Base-by-base conservation (phyloP, 2,888 invertebrate species). In the Allacma fusca region DNA sequence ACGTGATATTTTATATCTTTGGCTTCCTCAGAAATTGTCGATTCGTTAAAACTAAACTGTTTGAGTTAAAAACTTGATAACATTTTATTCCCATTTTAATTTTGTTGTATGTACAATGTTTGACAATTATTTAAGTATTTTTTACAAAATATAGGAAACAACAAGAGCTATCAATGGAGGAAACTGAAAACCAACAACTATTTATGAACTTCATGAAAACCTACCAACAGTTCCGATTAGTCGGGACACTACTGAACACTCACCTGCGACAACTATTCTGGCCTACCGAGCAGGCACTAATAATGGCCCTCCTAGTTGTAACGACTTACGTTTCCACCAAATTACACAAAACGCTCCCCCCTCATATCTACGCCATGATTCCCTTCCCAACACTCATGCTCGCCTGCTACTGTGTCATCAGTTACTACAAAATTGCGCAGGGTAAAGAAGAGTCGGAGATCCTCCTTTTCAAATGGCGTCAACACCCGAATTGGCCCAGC, bases 391-490 rank as follows among this genome's bases (percentile, higher is more conserved):
- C 65, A 26, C 1, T 28, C 0, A 9, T 4, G 65, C 9, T 65
- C 16, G 24, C 19, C 13, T 7, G 65, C 19, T 65, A 65, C 28
- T 26, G 26, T 19, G n/a, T 65, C 1, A 13, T 65, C 1, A 19
- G 65, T 24, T 65, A 65, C 65, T 28, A 26, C 65, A 65, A 26
- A 65, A 65, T 65, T 13, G 24, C 65, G 24, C 7, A 65, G 26
- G 28, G 65, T 2, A 65, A 28, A 19, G 65, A 65, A 19, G 26
- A 26, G 65, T 65, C 65, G 1, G 19, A 9, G n/a, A 13, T 9
- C 13, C 12, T 65, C 1, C 26, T 65, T 24, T 26, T 1, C 28
- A 26, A 29, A 13, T 65, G 65, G 65, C n/a, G 28, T 13, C 28
- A 65, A 12, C 65, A 65, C 26, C 28, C 19, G 1, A 65, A 65